Base-by-base conservation (phyloP, 2,113 vertebrate genomes). In the Peromyscus maniculatus region DNA sequence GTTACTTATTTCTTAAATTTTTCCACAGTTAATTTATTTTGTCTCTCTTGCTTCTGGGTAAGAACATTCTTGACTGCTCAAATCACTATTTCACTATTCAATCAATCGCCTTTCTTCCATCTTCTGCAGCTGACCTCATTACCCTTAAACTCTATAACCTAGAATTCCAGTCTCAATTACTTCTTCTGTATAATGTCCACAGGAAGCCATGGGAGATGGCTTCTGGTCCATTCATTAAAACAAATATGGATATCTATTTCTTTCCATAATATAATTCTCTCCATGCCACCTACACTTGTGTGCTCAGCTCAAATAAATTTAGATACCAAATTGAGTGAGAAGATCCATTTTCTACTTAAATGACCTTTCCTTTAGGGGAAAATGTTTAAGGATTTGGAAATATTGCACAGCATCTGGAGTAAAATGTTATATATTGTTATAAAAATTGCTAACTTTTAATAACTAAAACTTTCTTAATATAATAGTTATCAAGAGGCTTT, bases 381-480 rank as follows among this genome's bases (percentile, higher is more conserved):
- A 43, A 55, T 16, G 36, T 93, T 62, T 6, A 83, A 64, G 7
- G 19, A 78, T 78, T 93, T 94, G n/a, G 24, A 95, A 36, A 39
- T 93, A 89, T 78, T 75, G 82, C 66, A 92, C 21, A 77, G 43
- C 82, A 74, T 86, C 66, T 91, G 33, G 8, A 84, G 83, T 79
- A 24, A 62, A 91, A 95, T 39, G 15, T 9, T 86, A 39, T 28
- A 7, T 72, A 39, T 71, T 71, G 67, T 49, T 80, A 5, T 88
- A 90, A 95, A 90, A 91, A 89, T 59, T 95, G 12, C 15, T 91
- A 83, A 59, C 46, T 91, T 97, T 92, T 82, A 92, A 7, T 52
- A 79, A 84, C 24, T 82, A 64, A 10, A 91, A 89, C 95, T 94
- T 93, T 93, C 16, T 96, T 77, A 89, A 71, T 89, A 1, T 36